Evolutionary conservation across 2,797 vertebrate genomes (phyloP).

Genomic region (Taeniopygia guttata): DNA sequence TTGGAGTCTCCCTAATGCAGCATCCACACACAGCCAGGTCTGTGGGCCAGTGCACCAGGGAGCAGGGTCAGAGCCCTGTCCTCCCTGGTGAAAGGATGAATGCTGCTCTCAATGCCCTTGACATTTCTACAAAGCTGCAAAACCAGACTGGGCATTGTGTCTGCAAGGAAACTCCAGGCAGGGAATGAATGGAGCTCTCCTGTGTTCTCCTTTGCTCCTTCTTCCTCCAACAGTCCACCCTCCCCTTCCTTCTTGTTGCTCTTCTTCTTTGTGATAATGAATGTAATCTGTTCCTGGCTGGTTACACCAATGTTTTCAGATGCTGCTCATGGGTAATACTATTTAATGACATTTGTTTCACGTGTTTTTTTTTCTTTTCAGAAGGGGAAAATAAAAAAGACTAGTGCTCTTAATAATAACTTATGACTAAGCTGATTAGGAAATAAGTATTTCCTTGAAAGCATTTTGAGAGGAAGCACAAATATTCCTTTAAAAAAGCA

Average conservation of each 20-base stretch:
- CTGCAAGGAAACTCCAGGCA: neutral
- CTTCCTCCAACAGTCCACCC: neutral
- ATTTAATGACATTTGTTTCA: neutral
- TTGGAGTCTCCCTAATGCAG: neutral
- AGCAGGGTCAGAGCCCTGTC: neutral
- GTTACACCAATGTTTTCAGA: neutral
- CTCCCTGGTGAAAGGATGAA: neutral
- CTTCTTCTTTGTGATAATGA: neutral
- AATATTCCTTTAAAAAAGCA: neutral
- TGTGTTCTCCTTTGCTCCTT: neutral
- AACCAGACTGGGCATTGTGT: neutral
- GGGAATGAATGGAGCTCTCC: neutral
- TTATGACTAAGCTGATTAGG: neutral
- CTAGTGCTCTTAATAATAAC: neutral
- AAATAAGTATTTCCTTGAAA: conserved; percentile 10
- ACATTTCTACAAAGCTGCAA: neutral
- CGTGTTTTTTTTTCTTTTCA: neutral
- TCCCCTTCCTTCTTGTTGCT: neutral
- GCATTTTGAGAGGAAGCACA: neutral
- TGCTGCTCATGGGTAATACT: neutral
- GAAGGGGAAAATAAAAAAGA: neutral
- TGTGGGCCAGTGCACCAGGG: neutral
- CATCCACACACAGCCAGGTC: fast-evolving
- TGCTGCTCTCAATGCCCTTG: neutral
- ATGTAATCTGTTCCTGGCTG: neutral